Conservation (phyloP, 2,113 vertebrate species). For the Hemicordylus capensis region DNA sequence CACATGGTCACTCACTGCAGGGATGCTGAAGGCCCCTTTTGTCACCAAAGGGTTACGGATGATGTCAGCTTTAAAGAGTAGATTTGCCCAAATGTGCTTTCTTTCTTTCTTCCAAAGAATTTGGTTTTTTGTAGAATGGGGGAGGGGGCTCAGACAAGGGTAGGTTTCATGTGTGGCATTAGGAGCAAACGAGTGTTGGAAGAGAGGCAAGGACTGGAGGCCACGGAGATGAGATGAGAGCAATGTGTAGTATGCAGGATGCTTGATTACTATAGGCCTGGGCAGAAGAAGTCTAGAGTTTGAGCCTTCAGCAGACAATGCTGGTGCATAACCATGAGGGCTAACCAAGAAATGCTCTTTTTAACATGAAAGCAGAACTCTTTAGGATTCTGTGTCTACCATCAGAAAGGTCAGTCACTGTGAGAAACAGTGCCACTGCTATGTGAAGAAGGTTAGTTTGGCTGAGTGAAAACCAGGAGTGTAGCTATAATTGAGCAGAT, state of each 20-base stretch:
- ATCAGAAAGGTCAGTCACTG: background rate
- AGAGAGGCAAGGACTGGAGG: background rate
- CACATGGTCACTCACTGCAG: too few species aligned
- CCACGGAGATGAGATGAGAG: background rate
- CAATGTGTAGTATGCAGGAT: background rate
- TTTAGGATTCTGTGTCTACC: background rate
- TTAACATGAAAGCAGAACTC: background rate
- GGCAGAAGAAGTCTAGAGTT: too few species aligned
- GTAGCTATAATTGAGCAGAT: too few species aligned
- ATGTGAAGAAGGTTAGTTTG: background rate
- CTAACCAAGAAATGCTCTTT: background rate
- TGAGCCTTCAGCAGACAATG: background rate
- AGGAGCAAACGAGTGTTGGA: too few species aligned
- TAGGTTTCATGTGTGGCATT: background rate
- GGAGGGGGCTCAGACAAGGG: background rate
- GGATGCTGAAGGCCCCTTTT: too few species aligned
- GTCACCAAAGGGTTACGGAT: too few species aligned
- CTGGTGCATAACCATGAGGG: background rate
- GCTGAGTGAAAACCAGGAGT: background rate
- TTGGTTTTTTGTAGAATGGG: background rate
- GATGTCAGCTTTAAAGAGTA: too few species aligned
- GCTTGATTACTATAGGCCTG: background rate
- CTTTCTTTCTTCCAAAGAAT: background rate
- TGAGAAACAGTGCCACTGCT: background rate
- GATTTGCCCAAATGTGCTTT: background rate